Conservation (phyloP, 2,113 vertebrate genomes). For the Myrmophylax atrothorax region DNA sequence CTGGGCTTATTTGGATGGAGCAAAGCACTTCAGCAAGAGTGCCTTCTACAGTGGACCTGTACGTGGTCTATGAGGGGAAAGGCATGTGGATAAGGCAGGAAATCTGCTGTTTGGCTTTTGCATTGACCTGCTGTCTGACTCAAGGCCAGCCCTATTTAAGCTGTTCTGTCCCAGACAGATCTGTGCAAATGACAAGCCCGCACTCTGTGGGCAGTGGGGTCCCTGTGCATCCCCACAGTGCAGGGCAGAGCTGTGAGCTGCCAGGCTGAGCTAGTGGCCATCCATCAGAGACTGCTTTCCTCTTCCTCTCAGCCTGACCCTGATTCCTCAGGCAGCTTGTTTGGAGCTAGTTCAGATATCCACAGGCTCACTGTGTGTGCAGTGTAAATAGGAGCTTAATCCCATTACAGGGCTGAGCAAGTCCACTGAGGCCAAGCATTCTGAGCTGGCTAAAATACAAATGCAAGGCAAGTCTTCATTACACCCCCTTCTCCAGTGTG, state of each 20-base stretch:
- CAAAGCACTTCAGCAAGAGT: neutral
- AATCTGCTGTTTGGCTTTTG: constrained; percentile 48
- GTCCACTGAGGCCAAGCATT: neutral
- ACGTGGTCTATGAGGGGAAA: neutral
- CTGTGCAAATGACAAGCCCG: fast-evolving
- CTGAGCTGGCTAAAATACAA: neutral
- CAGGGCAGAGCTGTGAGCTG: neutral
- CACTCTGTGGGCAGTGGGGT: fast-evolving
- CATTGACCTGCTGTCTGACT: neutral
- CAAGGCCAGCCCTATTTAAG: neutral
- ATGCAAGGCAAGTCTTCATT: neutral
- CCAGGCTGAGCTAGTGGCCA: neutral
- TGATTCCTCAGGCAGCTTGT: neutral
- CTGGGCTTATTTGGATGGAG: neutral
- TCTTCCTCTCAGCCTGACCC: neutral
- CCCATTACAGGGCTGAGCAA: neutral
- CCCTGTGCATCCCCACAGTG: fast-evolving
- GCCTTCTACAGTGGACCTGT: neutral
- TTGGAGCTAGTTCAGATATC: neutral
- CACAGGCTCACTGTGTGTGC: neutral
- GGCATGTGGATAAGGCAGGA: constrained; percentile 6
- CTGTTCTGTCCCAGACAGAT: neutral
- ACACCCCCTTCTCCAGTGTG: neutral
- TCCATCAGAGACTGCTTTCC: neutral
- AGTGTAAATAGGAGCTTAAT: constrained; percentile 18